Evolutionary conservation across 1,140 invertebrate species (phyloP).

Genomic region (Gyrodactylus salaris): DNA sequence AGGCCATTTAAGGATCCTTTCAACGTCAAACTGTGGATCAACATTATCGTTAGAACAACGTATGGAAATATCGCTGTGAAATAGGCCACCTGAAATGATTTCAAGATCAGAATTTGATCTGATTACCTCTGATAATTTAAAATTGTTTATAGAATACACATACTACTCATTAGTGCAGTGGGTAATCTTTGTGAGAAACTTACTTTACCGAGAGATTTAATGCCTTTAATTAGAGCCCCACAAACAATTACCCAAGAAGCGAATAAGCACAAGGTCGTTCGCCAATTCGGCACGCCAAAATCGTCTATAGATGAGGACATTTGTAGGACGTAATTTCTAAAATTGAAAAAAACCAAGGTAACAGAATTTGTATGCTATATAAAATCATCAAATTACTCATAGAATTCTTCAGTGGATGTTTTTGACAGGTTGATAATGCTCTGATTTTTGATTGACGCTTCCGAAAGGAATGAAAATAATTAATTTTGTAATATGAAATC

Average conservation of each 20-base stretch:
- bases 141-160: too few species aligned
- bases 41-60: constrained; percentile 37
- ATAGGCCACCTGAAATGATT: constrained; percentile 18
- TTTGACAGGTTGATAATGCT: too few species aligned
- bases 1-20: constrained; percentile 39
- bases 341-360: background rate
- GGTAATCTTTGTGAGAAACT: too few species aligned
- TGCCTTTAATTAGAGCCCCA: constrained; percentile 3
- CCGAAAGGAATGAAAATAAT: too few species aligned
- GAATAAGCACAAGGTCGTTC: background rate
- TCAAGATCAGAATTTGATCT: background rate
- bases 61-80: constrained; percentile 50
- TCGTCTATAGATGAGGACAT: background rate
- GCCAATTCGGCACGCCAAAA: constrained; percentile 1
- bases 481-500: too few species aligned
- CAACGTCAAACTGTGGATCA: constrained; percentile 37
- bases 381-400: background rate
- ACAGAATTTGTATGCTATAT: background rate
- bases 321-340: background rate
- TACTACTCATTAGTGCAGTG: too few species aligned
- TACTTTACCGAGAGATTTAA: constrained; percentile 7
- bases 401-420: background rate
- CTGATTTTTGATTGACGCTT: too few species aligned
- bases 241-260: constrained; percentile 4
- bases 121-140: background rate